A percentile compares a stretch with the other conserved stretches of the same genome.
These are phyloP conservation scores for Lasioglossum leucozonium DNA, from an alignment of 2,888 invertebrate species.

Conservation along the genomic window DNA sequence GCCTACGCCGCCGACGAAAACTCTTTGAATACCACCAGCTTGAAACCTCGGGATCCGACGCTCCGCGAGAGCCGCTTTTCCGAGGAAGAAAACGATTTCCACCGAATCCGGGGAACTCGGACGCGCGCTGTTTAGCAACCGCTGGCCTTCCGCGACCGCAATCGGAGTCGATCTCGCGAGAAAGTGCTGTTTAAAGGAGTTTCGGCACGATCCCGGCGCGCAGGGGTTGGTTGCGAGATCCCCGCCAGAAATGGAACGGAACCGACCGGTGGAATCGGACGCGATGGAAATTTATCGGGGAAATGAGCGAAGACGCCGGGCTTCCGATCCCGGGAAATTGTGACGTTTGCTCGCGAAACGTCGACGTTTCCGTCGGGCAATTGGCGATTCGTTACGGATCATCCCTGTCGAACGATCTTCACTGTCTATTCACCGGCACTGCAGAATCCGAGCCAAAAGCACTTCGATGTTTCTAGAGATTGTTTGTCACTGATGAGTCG, in stretches of 20 bases:
- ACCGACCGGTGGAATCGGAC: neutral
- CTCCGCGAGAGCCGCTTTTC: conserved; percentile 24
- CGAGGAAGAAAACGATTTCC: conserved; percentile 33
- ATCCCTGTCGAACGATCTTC: neutral
- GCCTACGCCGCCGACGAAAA: conserved; percentile 66
- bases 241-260: conserved; percentile 11
- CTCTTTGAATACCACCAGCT: conserved; percentile 68
- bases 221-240: conserved; percentile 12
- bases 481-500: neutral
- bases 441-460: neutral
- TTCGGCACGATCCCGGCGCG: neutral
- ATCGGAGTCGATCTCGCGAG: conserved; percentile 29
- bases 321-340: neutral
- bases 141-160: conserved; percentile 23
- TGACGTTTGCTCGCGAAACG: neutral
- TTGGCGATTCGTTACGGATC: neutral
- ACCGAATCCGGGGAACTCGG: conserved; percentile 15
- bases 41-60: conserved; percentile 10
- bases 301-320: neutral
- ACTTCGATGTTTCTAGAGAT: neutral
- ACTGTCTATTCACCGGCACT: neutral
- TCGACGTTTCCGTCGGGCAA: neutral
- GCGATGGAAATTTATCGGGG: conserved; percentile 1
- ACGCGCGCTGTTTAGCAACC: conserved; percentile 41
- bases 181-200: conserved; percentile 31